Evolutionary conservation across 2,797 vertebrate species (phyloP).

Genomic region (Poecile montanus): DNA sequence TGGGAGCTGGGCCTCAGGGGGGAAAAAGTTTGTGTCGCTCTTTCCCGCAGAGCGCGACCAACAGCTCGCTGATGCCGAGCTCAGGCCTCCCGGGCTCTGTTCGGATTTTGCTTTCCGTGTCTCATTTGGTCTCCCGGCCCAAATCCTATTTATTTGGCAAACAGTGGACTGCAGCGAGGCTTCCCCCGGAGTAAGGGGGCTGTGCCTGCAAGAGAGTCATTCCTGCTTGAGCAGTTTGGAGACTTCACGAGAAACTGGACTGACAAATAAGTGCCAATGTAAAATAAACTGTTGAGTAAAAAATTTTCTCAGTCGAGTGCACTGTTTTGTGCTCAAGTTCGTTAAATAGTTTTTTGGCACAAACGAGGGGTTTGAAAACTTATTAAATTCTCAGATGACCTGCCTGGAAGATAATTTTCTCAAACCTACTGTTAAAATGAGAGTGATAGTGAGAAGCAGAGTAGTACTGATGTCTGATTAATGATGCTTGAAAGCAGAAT

Average conservation of each 20-base stretch:
- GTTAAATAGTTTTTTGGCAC: rapidly evolving
- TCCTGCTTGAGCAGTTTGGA: background rate
- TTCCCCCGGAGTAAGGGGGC: background rate
- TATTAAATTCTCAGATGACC: background rate
- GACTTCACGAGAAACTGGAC: background rate
- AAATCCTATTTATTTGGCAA: rapidly evolving
- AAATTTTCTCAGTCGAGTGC: rapidly evolving
- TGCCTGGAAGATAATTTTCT: background rate
- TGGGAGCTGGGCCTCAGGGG: background rate
- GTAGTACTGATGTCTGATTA: background rate
- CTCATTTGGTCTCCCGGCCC: rapidly evolving
- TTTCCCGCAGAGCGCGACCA: background rate
- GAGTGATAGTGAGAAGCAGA: background rate
- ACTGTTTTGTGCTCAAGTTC: background rate
- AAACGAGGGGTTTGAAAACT: background rate
- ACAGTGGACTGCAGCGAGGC: too few relatives aligned
- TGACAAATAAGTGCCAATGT: rapidly evolving
- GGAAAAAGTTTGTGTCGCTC: background rate
- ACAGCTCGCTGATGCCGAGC: background rate
- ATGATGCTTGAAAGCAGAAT: background rate
- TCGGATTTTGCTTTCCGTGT: background rate
- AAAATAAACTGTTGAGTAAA: background rate
- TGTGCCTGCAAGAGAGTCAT: background rate
- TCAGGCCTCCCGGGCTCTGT: background rate
- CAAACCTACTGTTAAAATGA: background rate